Evolutionary conservation across 2,888 invertebrate genomes (phyloP), one percentile per base, ranked within the genome.

Genomic region (Acanthosepion pharaonis): DNA sequence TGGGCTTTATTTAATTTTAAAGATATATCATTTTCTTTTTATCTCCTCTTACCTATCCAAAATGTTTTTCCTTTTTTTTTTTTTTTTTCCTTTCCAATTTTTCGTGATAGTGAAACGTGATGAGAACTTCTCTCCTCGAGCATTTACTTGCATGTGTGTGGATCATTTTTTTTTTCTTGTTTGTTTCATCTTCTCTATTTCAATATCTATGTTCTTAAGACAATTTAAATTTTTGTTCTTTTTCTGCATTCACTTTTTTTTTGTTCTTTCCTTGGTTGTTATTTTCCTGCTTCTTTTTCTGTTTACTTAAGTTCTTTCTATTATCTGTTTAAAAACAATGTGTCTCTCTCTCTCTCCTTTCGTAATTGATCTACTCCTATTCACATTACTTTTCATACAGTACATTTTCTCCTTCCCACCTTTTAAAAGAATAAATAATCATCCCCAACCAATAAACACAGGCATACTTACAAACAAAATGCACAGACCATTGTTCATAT

Each of bases 141-240:
- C 78, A 78, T 78, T 78, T 78, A 78, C 18, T 78, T 78, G 78
- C 78, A 78, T 78, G 78, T 78, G 78, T 78, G 78, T 78, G 78
- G 78, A 78, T n/a, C 78, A 15, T 78, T 15, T n/a, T 78, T n/a
- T 78, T 78, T 78, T 20, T 20, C 59, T 23, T 78, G 33, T n/a
- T 78, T n/a, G n/a, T 78, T 78, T 78, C n/a, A 78, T 78, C 78
- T 78, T 78, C 18, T 78, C 28, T n/a, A 64, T 64, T 64, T 64
- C 64, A 23, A 78, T n/a, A 78, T 59, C 59, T 59, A 25, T 59
- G 59, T 59, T 55, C 55, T 55, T 59, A 23, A 59, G 59, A 59
- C 23, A 20, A 6, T 51, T 51, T 51, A 11, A 11, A 8, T 64
- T 64, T 64, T 64, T 25, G 6, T 64, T 64, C 25, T 64, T 64